Percentiles rank a stretch among this genome's conserved stretches.
Evolutionary conservation across 2,113 vertebrate species (phyloP).

Genomic region (Fregetta grallaria): DNA sequence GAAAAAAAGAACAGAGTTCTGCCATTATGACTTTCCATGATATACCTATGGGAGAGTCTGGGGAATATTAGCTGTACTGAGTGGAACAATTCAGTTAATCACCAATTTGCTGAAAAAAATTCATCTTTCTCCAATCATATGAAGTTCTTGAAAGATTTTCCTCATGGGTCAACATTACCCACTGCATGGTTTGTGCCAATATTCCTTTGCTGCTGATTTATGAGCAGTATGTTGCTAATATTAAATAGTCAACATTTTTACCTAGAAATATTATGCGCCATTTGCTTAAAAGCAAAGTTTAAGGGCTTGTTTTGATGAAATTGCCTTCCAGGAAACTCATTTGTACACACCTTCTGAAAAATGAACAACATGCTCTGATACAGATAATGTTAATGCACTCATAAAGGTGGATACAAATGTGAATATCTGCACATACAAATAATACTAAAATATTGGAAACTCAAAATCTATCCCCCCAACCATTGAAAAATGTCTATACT

Average conservation of each 20-base stretch:
- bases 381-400: neutral
- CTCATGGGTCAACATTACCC: neutral
- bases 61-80: neutral
- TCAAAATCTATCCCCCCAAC: neutral
- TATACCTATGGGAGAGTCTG: neutral
- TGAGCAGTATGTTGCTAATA: neutral
- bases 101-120: neutral
- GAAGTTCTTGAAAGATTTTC: neutral
- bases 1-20: neutral
- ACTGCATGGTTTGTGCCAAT: neutral
- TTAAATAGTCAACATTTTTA: neutral
- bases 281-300: neutral
- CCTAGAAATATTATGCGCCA: neutral
- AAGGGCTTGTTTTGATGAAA: neutral
- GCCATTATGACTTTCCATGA: neutral
- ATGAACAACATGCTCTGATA: neutral
- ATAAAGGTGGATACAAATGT: neutral
- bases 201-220: neutral
- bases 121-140: neutral
- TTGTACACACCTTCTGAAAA: neutral
- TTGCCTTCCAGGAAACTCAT: neutral
- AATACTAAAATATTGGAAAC: neutral
- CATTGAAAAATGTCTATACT: neutral
- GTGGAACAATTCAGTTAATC: neutral
- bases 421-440: neutral